Percentiles rank a stretch among this genome's conserved stretches.
Conservation (phyloP, 37 sponge, comb jelly and placozoan species). For the Oscarella lobularis region DNA sequence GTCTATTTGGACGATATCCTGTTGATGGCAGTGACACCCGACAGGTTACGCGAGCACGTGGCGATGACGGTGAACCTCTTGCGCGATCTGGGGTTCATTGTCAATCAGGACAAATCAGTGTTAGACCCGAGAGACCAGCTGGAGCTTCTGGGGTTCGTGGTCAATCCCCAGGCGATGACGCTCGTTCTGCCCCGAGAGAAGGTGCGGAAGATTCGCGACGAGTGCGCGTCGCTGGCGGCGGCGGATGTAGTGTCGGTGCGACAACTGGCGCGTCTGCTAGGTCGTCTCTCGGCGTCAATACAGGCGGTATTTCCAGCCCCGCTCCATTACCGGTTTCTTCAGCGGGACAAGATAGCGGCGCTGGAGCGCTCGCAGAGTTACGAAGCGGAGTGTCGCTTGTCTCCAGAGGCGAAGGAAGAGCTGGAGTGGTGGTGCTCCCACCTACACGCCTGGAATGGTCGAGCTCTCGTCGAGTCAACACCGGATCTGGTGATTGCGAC, state of each 20-base stretch:
- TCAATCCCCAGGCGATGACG: constrained; percentile 16
- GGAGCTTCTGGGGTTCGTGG: constrained; percentile 35
- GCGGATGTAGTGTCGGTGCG: constrained; percentile 3
- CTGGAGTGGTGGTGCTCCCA: too few species aligned
- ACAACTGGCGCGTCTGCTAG: constrained; percentile 13
- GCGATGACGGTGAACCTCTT: too few species aligned
- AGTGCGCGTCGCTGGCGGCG: constrained; percentile 2
- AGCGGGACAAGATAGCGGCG: neutral
- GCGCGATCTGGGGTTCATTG: too few species aligned
- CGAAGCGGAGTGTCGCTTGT: neutral
- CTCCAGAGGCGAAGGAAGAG: neutral
- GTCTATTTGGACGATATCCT: too few species aligned
- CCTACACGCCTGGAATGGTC: neutral
- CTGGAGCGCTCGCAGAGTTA: neutral
- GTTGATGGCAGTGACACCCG: too few species aligned
- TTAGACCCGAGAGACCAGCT: too few species aligned
- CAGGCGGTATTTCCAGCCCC: constrained; percentile 19
- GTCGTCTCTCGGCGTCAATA: neutral
- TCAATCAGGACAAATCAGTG: too few species aligned
- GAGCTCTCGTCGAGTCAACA: neutral
- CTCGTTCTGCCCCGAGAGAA: constrained; percentile 16
- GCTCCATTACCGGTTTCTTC: constrained; percentile 12
- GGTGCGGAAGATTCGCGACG: neutral
- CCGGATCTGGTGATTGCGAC: constrained; percentile 12
- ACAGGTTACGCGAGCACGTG: too few species aligned